These are phyloP conservation scores for Poeciliopsis paucimaculata DNA, from an alignment of 2,797 vertebrate species.

Conservation along the genomic window DNA sequence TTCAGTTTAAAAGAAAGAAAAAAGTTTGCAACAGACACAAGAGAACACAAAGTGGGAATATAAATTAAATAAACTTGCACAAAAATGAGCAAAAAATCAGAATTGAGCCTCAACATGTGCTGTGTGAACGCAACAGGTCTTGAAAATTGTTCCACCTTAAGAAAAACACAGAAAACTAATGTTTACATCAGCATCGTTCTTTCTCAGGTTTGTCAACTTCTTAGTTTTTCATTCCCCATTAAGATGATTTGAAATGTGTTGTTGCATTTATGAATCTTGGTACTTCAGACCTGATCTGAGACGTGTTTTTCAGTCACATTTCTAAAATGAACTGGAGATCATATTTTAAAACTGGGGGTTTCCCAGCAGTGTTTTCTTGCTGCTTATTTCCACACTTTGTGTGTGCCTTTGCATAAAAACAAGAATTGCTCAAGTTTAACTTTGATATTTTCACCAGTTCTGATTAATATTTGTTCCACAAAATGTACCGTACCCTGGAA, in stretches of 20 bases:
- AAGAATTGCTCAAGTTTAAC: neutral
- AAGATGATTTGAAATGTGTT: neutral
- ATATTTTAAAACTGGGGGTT: neutral
- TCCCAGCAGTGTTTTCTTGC: neutral
- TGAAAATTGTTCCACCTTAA: neutral
- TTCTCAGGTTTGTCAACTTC: neutral
- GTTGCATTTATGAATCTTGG: neutral
- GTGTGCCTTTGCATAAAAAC: neutral
- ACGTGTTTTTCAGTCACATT: neutral
- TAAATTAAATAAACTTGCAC: too few species aligned
- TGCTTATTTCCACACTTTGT: neutral
- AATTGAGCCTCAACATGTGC: too few species aligned
- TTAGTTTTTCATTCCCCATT: neutral
- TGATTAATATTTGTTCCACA: neutral
- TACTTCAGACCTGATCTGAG: neutral
- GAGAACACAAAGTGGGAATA: neutral
- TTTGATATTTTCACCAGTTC: neutral
- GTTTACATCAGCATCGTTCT: neutral
- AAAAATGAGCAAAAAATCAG: too few species aligned
- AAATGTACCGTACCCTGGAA: neutral
- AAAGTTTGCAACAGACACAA: neutral
- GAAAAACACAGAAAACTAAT: neutral
- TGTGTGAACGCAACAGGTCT: neutral
- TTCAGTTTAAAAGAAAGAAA: neutral
- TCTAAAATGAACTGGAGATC: neutral